Evolutionary conservation across 2,113 vertebrate genomes (phyloP).

Genomic region (Ploceus nigricollis): DNA sequence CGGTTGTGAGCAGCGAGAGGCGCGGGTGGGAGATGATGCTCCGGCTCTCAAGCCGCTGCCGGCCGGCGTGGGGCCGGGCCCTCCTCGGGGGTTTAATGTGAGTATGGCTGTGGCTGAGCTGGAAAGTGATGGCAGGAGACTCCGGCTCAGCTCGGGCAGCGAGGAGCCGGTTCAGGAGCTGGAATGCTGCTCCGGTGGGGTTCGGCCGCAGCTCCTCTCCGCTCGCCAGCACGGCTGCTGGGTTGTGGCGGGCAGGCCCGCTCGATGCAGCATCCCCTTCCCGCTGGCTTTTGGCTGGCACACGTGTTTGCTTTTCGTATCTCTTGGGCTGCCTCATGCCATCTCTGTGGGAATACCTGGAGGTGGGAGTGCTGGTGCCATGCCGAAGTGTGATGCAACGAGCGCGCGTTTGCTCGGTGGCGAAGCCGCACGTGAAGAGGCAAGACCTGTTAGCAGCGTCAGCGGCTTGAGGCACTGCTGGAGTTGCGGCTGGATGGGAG

Average conservation of each 20-base stretch:
- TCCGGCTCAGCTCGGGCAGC: accelerated
- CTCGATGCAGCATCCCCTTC: not conserved
- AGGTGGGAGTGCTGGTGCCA: not conserved
- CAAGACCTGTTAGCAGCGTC: not conserved
- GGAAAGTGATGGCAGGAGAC: not conserved
- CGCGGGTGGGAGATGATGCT: not conserved
- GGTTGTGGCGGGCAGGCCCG: not conserved
- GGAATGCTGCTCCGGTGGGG: not conserved
- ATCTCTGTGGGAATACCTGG: not conserved
- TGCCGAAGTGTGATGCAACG: not conserved
- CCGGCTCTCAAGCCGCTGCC: accelerated
- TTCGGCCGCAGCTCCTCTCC: not conserved
- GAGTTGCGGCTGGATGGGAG: not conserved
- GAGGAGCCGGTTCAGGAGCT: not conserved
- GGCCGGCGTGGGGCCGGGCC: not conserved
- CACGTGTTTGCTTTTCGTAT: not conserved
- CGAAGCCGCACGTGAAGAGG: not conserved
- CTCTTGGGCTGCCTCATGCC: not conserved
- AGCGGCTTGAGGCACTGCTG: not conserved
- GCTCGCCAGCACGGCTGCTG: not conserved
- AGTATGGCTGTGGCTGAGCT: not conserved
- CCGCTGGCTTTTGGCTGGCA: not conserved
- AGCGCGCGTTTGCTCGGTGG: not conserved
- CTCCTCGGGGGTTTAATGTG: not conserved
- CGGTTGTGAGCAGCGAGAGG: not conserved